Evolutionary conservation across 2,888 invertebrate species (phyloP).

Genomic region (Phania funesta): DNA sequence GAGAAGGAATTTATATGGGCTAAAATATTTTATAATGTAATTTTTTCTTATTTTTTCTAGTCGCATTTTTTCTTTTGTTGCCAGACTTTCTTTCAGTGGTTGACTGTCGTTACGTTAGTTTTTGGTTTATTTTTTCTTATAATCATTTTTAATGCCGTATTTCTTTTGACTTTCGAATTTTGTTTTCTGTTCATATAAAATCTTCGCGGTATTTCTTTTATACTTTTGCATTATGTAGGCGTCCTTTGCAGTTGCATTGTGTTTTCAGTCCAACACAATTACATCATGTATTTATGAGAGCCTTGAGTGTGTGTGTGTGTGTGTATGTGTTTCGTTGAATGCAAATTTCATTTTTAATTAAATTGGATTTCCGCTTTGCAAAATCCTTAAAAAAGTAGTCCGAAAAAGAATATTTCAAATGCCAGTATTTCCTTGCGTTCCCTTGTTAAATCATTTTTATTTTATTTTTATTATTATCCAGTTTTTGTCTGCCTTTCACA

Average conservation of each 20-base stretch:
- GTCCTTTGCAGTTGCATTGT: constrained; percentile 57
- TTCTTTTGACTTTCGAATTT: constrained; percentile 11
- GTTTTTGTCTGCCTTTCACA: constrained; percentile 7
- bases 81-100: constrained; percentile 16
- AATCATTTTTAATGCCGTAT: background rate
- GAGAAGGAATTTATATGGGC: background rate
- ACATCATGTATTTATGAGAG: background rate
- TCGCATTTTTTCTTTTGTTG: constrained; percentile 7
- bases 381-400: constrained; percentile 22
- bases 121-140: constrained; percentile 12
- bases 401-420: constrained; percentile 3
- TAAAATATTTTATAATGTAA: constrained; percentile 23
- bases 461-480: background rate
- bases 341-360: constrained; percentile 53
- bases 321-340: constrained; percentile 22
- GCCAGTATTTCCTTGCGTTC: background rate
- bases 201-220: constrained; percentile 29
- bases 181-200: constrained; percentile 1
- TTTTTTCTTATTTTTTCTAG: constrained; percentile 7
- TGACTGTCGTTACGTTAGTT: constrained; percentile 38
- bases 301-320: constrained; percentile 6
- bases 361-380: constrained; percentile 61
- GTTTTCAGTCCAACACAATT: constrained; percentile 25
- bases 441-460: background rate
- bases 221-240: constrained; percentile 37